phyloP scores from a whole-genome alignment of 2,888 invertebrate species.

The Acleris literana region DNA sequence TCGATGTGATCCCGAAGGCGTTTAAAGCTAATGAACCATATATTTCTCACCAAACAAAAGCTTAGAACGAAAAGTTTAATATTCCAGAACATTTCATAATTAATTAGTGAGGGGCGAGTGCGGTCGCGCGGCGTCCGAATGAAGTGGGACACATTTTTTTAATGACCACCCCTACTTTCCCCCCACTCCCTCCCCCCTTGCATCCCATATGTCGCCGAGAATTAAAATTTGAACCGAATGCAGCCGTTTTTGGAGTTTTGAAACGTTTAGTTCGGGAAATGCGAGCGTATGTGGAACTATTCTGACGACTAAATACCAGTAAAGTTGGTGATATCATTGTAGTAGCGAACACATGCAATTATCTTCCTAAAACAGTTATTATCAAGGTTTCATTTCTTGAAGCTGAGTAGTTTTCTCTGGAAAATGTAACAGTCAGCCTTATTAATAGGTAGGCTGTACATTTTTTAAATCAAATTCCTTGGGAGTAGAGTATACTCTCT shows the following conservation, averaged over 20 bases:
- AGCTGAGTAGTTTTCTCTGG: no score
- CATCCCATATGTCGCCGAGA: conserved; percentile 73
- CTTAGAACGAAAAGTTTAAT: conserved; percentile 33
- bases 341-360: no score
- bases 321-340: no score
- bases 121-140: conserved; percentile 66
- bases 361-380: no score
- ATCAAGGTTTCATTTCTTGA: no score
- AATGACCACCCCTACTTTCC: conserved; percentile 63
- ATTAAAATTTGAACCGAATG: conserved; percentile 77
- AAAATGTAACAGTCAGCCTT: no score
- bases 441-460: no score
- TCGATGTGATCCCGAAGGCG: no score
- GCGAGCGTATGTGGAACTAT: no score
- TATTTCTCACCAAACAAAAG: conserved; percentile 6
- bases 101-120: conserved; percentile 68
- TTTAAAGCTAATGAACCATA: background rate
- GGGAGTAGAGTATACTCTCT: no score
- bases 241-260: conserved; percentile 47
- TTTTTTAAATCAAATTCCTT: no score
- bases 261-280: background rate
- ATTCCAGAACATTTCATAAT: conserved; percentile 52
- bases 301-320: no score
- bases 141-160: conserved; percentile 82
- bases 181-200: conserved; percentile 43